A percentile compares a stretch with the other conserved stretches of the same genome.
Evolutionary conservation across 2,797 vertebrate species (phyloP).

Genomic region (Avahi laniger): DNA sequence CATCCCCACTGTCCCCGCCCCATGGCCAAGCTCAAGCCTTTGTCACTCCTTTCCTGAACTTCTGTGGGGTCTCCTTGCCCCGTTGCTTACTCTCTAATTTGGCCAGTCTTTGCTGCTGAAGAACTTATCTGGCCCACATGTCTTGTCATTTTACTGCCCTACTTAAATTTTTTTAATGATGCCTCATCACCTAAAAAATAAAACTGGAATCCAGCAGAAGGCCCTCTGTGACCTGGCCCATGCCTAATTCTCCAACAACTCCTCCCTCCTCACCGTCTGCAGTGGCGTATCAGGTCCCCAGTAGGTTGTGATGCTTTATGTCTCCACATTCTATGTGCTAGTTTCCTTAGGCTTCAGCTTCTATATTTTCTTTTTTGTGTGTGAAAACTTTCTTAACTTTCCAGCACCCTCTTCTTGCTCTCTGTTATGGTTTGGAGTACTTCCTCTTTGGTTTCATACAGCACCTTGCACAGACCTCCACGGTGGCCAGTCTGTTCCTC

Average conservation of each 20-base stretch:
- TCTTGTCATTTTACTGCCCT: not conserved
- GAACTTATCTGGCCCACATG: too few species aligned
- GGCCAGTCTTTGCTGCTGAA: not conserved
- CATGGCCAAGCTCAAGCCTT: not conserved
- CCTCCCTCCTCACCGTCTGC: not conserved
- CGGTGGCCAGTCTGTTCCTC: not conserved
- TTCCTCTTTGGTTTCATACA: not conserved
- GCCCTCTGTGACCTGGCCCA: not conserved
- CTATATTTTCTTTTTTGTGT: not conserved
- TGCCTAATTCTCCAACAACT: not conserved
- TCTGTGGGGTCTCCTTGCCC: not conserved
- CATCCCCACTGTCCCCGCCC: not conserved
- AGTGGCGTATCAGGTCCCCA: too few species aligned
- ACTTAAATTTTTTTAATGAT: not conserved
- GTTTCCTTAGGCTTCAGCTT: not conserved
- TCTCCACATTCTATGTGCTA: not conserved
- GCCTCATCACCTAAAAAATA: not conserved
- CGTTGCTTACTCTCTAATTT: not conserved
- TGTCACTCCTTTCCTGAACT: not conserved
- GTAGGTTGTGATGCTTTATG: rapidly evolving
- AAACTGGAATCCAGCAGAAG: not conserved
- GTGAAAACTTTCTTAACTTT: not conserved
- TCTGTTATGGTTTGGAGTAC: not conserved
- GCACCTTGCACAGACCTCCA: not conserved
- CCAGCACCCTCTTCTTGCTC: not conserved